Evolutionary conservation across 1,140 invertebrate genomes (phyloP), one percentile per base, ranked within the genome.

Genomic region (Lanistes nyassanus): DNA sequence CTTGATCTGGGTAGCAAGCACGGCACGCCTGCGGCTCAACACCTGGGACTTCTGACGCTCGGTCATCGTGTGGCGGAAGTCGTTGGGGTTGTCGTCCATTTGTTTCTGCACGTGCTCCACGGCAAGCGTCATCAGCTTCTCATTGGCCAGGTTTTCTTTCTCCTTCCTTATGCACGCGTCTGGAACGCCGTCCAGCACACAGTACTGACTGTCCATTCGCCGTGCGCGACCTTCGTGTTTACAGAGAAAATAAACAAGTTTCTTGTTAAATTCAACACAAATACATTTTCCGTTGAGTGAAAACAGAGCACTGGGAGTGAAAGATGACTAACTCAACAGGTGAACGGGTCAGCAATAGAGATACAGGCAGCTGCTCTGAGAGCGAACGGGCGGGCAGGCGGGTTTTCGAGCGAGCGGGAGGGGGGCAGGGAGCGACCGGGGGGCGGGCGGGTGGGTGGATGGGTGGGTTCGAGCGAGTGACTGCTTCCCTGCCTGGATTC

Each of bases 181-280:
- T 21, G 3, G 13, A 13, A 42, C 19, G 56, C 13, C 29, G 70
- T 56, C 70, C 70, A 72, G 31, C 21, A 72, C 55, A 26, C 53
- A 58, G 70, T 72, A 72, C 47, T 72, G 70, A 26, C 70, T 72
- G 55, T 72, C 55, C 70, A 42, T 37, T 29, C 56, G 70, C 16
- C 70, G 53, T 31, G 70, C 70, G 7, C 70, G 70, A 42, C 70
- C 70, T 72, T 55, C 0, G 37, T 23, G 23, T 60, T 60, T 23
- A 31, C 29, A 26, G 23, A 26, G 11, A 60, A 9, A 1, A 26
- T n/a, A n/a, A n/a, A n/a, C n/a, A n/a, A n/a, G n/a, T n/a, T n/a
- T n/a, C n/a, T n/a, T n/a, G n/a, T n/a, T n/a, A n/a, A n/a, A n/a
- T n/a, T n/a, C n/a, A n/a, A n/a, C n/a, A n/a, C n/a, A n/a, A n/a